phyloP scores from a whole-genome alignment of 2,797 vertebrate species.

The Sebastiscus albofasciatus region DNA sequence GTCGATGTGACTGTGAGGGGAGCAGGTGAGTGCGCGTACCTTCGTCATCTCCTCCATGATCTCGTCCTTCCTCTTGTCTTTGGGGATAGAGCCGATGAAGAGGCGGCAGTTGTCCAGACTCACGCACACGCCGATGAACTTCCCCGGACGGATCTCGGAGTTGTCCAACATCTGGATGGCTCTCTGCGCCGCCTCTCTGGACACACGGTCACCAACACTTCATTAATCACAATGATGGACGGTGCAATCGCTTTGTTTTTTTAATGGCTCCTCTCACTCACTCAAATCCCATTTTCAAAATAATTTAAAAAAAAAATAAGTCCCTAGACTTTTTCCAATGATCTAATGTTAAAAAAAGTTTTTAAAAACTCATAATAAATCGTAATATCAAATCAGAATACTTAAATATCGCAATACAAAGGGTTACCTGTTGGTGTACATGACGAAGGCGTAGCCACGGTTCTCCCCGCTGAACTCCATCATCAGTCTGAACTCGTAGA shows the following conservation, averaged over 20 bases:
- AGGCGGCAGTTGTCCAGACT: constrained; percentile 96
- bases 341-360: too few relatives aligned
- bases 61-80: constrained; percentile 94
- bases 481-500: constrained; percentile 97
- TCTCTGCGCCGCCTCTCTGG: constrained; percentile 87
- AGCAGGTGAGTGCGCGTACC: not conserved
- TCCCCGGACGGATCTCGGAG: constrained; percentile 91
- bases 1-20: not conserved
- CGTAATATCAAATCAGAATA: too few relatives aligned
- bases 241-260: not conserved
- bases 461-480: constrained; percentile 98
- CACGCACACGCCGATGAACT: constrained; percentile 93
- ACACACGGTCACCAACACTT: not conserved
- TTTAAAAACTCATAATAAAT: too few relatives aligned
- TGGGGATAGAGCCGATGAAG: constrained; percentile 95
- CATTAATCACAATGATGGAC: not conserved
- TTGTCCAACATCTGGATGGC: constrained; percentile 93
- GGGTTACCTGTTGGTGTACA: constrained; percentile 88
- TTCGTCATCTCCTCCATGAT: constrained; percentile 90
- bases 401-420: too few relatives aligned
- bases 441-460: constrained; percentile 97
- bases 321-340: not conserved
- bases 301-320: too few relatives aligned
- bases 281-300: not conserved
- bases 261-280: too few relatives aligned